Base-by-base conservation (phyloP, 1,140 invertebrate genomes). In the Maniola jurtina region DNA sequence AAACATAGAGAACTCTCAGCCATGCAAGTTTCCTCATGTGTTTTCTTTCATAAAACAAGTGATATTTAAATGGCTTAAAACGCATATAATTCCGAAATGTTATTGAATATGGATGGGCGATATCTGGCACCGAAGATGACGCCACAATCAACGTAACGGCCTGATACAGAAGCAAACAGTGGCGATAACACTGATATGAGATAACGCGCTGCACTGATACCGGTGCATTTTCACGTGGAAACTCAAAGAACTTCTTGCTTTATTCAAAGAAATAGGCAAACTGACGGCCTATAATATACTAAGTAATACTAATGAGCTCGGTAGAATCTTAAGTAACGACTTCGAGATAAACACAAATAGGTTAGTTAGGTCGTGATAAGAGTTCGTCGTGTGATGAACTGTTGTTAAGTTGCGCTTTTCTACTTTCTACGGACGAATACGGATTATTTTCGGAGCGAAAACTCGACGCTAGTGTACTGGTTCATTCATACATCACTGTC, bases 161-260 rank as follows among this genome's bases (percentile, higher is more conserved):
- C 74, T 79, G 79, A 83, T 81, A 84, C 72, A 82, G 80, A 80
- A 79, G 80, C 81, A 84, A 83, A 83, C 84, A 80, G 83, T 79
- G 76, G 80, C 79, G 83, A 86, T 86, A 86, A 86, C 82, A 70
- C 62, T 76, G 83, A 86, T 76, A 76, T 8, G 61, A 48, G 72
- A 75, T 85, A 86, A 87, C 75, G 76, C 75, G 74, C 77, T 73
- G 81, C 83, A 81, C 72, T 75, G 79, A 83, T 85, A 82, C 42
- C 68, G 70, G 61, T 70, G 69, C 59, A 67, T 55, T 57, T 54
- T 42, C 64, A 47, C 54, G 9, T 42, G 36, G 14, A 45, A 9
- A 36, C 8, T 25, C 25, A 25, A 25, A 25, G 25, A 25, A 25
- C 25, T 25, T 25, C 25, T 1, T 25, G 25, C 25, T 25, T 25